Evolutionary conservation across 2,113 vertebrate genomes (phyloP).

Genomic region (Antigone vipio): DNA sequence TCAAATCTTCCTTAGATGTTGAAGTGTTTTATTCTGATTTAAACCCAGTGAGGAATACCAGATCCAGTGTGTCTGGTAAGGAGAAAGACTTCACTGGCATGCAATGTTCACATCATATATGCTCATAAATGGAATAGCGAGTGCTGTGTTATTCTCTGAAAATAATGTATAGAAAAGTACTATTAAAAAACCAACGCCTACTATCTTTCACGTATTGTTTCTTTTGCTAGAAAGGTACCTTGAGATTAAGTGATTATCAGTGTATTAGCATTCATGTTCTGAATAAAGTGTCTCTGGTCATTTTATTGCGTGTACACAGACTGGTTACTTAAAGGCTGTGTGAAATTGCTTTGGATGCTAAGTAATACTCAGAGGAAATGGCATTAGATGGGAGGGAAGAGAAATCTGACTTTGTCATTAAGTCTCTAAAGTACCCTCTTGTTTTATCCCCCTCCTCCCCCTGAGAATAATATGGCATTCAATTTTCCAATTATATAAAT

Average conservation of each 20-base stretch:
- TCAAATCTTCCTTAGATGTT: neutral
- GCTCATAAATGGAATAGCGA: neutral
- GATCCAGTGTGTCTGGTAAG: neutral
- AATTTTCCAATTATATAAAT: constrained; percentile 48
- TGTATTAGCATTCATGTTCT: neutral
- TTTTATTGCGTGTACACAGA: neutral
- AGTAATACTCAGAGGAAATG: constrained; percentile 21
- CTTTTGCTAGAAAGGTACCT: neutral
- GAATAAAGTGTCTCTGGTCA: neutral
- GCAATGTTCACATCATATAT: neutral
- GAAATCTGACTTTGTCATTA: constrained; percentile 35
- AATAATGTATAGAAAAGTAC: neutral
- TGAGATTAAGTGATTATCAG: neutral
- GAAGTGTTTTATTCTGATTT: neutral
- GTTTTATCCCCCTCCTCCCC: neutral
- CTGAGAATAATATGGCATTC: neutral
- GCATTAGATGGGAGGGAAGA: neutral
- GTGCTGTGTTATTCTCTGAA: neutral
- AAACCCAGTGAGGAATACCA: neutral
- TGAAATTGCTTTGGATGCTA: neutral
- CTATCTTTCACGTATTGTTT: neutral
- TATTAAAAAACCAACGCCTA: neutral
- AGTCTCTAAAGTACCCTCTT: neutral
- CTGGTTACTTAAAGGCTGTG: neutral
- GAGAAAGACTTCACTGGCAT: neutral